Percentiles rank a stretch among this genome's conserved stretches.
phyloP scores from a whole-genome alignment of 2,797 vertebrate species.

The Semotilus atromaculatus region DNA sequence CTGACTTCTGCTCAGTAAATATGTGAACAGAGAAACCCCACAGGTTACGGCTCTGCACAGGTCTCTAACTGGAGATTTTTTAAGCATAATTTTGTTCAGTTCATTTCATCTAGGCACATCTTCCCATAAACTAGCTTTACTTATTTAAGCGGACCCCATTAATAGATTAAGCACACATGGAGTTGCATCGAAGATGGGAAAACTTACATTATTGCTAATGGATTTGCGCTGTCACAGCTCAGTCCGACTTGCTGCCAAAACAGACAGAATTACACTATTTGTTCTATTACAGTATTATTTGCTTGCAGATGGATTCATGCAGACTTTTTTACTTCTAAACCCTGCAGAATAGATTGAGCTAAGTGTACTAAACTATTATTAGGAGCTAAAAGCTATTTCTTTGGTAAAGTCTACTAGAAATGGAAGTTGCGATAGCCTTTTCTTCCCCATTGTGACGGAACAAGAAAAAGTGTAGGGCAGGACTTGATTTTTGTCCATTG shows the following conservation, averaged over 20 bases:
- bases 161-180: conserved; percentile 6
- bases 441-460: background rate
- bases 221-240: conserved; percentile 2
- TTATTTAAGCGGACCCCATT: conserved; percentile 3
- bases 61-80: background rate
- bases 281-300: no score
- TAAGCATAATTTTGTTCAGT: background rate
- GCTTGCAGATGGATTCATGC: conserved; percentile 4
- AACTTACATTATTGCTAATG: conserved; percentile 10
- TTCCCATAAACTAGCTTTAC: background rate
- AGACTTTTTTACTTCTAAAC: background rate
- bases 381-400: background rate
- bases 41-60: background rate
- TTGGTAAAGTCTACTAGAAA: background rate
- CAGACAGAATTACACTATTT: background rate
- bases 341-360: background rate
- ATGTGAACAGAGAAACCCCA: conserved; percentile 17
- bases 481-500: background rate
- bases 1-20: background rate
- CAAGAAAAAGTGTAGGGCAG: background rate
- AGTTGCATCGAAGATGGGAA: conserved; percentile 8
- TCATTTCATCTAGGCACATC: conserved; percentile 1
- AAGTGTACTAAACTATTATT: background rate
- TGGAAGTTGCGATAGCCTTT: background rate
- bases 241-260: background rate